Base-by-base conservation (phyloP, 2,797 vertebrate genomes). In the Pangasius sanitwongsei region DNA sequence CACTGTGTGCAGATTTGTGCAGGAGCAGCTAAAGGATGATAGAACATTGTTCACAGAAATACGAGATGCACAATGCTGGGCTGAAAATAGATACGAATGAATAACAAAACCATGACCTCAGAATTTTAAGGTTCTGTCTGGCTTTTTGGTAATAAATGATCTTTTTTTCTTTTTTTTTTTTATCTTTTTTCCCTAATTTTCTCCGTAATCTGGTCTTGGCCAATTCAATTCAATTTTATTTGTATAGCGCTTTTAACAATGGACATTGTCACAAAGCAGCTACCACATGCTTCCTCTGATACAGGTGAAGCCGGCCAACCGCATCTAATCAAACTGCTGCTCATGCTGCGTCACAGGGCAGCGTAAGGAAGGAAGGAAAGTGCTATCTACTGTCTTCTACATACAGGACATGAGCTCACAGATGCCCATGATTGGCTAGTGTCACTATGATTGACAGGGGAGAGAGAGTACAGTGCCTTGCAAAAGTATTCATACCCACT, bases 41-140 rank as follows among this genome's bases (percentile, higher is more conserved):
- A 74, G 89, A 89, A 83, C 61, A 78, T 83, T 55, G 57, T 89
- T 87, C 41, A 61, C 81, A 91, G 86, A 85, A 89, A 91, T 87
- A 88, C 7, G 61, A 88, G 88, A 93, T 48, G 65, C 89, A 89
- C 87, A 85, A 89, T 44, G 70, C 50, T 87, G 91, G 89, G 91
- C 89, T 91, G 89, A 90, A 93, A 91, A 91, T 92, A 90, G 86
- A 90, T 89, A 87, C 63, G 81, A 89, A 93, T 92, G 90, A 91
- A 91, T 90, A 92, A 92, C 86, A 72, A 72, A 72, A 23, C 13
- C 70, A 72, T 72, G 37, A 72, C 18, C 4, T 72, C 37, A 1
- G 70, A 9, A 72, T 44, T 72, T 9, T 70, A 20, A 70, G 69
- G 13, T 70, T 8, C 34, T 37, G 8, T 70, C 69, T 20, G 69